Evolutionary conservation across 1,140 invertebrate genomes (phyloP).

Genomic region (Marisa cornuarietis): DNA sequence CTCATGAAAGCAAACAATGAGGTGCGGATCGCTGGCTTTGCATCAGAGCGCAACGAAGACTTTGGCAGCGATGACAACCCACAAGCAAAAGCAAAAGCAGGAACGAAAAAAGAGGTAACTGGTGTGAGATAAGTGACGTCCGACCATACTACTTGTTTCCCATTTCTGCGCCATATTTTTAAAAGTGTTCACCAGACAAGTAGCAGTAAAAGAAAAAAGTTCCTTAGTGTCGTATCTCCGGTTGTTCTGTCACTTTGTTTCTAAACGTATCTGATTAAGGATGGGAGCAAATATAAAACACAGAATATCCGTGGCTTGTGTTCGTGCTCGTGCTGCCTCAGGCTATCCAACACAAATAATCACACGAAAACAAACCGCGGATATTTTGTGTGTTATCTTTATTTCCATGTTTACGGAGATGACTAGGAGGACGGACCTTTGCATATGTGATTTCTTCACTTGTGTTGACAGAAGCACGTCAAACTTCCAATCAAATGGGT

Average conservation of each 20-base stretch:
- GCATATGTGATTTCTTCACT: not conserved
- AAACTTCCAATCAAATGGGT: constrained; percentile 36
- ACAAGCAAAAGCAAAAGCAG: not conserved
- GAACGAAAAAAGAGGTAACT: not conserved
- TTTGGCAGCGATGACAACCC: constrained; percentile 4
- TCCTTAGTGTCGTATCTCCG: no score
- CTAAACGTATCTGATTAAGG: no score
- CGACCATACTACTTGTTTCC: no score
- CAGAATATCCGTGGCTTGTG: not conserved
- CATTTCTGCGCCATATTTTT: no score
- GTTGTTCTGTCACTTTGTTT: no score
- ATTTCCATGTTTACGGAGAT: no score
- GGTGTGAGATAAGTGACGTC: no score
- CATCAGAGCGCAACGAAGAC: constrained; percentile 12
- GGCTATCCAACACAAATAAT: no score
- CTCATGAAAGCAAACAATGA: constrained; percentile 28
- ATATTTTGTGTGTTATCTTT: not conserved
- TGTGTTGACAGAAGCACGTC: no score
- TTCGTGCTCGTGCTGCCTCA: not conserved
- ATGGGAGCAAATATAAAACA: not conserved
- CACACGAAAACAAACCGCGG: not conserved
- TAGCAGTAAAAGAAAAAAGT: no score
- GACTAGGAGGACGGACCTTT: not conserved
- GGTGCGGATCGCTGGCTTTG: constrained; percentile 32
- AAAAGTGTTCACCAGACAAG: no score